phyloP scores from a whole-genome alignment of 2,888 invertebrate species.

The Nemotelus pantherinus region DNA sequence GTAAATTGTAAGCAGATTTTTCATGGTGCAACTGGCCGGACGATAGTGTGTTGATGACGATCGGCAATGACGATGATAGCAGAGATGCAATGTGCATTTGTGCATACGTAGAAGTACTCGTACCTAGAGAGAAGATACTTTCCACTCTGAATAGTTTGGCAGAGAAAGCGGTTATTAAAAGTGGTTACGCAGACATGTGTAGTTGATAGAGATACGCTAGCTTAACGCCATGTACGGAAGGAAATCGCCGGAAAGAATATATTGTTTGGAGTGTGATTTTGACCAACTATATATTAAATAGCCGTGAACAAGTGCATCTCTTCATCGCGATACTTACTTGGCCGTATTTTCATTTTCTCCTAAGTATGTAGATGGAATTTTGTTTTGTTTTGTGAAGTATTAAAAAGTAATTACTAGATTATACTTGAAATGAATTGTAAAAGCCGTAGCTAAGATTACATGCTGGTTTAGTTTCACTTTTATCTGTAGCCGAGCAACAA shows the following conservation, averaged over 20 bases:
- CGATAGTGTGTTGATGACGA: background rate
- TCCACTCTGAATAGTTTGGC: constrained; percentile 51
- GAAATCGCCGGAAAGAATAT: constrained; percentile 27
- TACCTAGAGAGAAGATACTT: constrained; percentile 39
- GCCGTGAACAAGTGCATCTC: constrained; percentile 27
- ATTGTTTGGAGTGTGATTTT: constrained; percentile 4
- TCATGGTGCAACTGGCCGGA: background rate
- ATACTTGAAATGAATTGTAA: no score
- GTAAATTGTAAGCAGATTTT: constrained; percentile 12
- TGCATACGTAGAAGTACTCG: background rate
- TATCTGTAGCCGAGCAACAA: no score
- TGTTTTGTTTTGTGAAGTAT: no score
- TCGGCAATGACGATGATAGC: background rate
- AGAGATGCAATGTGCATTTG: constrained; percentile 18
- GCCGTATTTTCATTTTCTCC: no score
- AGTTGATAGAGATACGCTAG: no score
- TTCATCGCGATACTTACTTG: background rate
- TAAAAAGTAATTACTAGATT: no score
- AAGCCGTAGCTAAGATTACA: no score
- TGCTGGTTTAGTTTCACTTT: no score
- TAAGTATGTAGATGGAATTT: no score
- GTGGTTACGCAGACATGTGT: constrained; percentile 10
- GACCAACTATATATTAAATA: constrained; percentile 7
- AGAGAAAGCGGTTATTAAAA: constrained; percentile 49
- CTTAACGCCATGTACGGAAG: background rate